phyloP scores from a whole-genome alignment of 2,113 vertebrate species.

The Turnix velox region DNA sequence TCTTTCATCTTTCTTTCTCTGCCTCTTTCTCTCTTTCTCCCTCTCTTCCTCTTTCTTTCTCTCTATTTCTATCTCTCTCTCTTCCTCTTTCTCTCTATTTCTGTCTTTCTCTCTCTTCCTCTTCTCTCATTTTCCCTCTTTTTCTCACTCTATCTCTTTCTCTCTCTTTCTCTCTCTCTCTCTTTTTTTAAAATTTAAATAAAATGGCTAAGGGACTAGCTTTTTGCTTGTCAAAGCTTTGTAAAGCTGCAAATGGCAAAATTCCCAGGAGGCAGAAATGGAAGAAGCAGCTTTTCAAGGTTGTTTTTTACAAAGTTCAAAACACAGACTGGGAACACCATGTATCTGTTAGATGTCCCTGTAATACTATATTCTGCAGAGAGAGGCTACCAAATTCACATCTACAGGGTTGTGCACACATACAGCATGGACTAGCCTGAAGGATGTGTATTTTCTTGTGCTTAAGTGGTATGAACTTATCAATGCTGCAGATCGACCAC shows the following conservation, averaged over 20 bases:
- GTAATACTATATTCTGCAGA: not conserved
- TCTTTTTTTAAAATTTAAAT: not conserved
- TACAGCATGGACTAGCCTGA: not conserved
- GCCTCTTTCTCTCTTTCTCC: not conserved
- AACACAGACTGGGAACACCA: not conserved
- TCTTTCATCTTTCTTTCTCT: too few species aligned
- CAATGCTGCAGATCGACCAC: not conserved
- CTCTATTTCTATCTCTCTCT: not conserved
- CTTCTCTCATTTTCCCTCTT: not conserved
- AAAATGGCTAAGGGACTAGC: not conserved
- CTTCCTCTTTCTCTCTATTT: rapidly evolving
- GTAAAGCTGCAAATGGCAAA: not conserved
- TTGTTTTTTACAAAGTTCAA: not conserved
- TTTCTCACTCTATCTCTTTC: not conserved
- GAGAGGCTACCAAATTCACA: not conserved
- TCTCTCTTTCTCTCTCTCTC: too few species aligned
- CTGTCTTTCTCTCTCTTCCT: not conserved
- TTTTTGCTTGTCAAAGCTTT: not conserved
- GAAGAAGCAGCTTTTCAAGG: not conserved
- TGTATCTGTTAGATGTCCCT: not conserved
- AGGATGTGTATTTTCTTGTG: not conserved
- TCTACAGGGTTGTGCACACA: not conserved
- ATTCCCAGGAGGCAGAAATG: not conserved
- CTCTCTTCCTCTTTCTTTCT: rapidly evolving
- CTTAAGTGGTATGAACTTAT: not conserved